phyloP scores from a whole-genome alignment of 2,113 vertebrate genomes.

The Macrotis lagotis region DNA sequence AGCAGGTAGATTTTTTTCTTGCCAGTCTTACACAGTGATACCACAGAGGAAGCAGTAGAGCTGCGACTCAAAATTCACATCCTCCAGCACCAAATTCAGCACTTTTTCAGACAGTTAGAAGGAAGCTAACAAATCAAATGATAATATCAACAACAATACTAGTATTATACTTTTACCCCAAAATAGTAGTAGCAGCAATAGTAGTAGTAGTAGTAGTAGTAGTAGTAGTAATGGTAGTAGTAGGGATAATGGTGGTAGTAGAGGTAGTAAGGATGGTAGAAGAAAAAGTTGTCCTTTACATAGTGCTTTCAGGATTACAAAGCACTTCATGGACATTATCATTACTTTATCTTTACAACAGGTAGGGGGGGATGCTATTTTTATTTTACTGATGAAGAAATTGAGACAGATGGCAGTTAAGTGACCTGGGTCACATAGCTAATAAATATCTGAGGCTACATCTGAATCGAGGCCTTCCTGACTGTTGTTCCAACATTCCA shows the following conservation, averaged over 20 bases:
- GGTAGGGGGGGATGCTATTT: not conserved
- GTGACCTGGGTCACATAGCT: not conserved
- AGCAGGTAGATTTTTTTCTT: not conserved
- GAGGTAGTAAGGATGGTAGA: too few relatives aligned
- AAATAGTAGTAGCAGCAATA: too few relatives aligned
- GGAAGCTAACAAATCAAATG: not conserved
- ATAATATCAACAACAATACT: not conserved
- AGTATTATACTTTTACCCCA: too few relatives aligned
- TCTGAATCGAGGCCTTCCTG: not conserved
- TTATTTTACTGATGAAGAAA: not conserved
- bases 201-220: too few relatives aligned
- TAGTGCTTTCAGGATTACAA: not conserved
- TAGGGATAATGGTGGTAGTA: too few relatives aligned
- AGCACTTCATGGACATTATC: not conserved
- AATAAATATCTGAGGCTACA: not conserved
- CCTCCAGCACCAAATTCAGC: not conserved
- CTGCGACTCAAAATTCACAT: not conserved
- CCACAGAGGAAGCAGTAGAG: not conserved
- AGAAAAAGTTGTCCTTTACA: not conserved
- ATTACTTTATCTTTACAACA: not conserved
- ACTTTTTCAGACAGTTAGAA: not conserved
- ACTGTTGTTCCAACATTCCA: not conserved
- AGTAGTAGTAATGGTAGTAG: too few relatives aligned
- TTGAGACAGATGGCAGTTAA: not conserved
- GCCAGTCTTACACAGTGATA: not conserved